Percentiles rank a stretch among this genome's conserved stretches.
Evolutionary conservation across 2,888 invertebrate species (phyloP).

Genomic region (Adelognathus sp.): DNA sequence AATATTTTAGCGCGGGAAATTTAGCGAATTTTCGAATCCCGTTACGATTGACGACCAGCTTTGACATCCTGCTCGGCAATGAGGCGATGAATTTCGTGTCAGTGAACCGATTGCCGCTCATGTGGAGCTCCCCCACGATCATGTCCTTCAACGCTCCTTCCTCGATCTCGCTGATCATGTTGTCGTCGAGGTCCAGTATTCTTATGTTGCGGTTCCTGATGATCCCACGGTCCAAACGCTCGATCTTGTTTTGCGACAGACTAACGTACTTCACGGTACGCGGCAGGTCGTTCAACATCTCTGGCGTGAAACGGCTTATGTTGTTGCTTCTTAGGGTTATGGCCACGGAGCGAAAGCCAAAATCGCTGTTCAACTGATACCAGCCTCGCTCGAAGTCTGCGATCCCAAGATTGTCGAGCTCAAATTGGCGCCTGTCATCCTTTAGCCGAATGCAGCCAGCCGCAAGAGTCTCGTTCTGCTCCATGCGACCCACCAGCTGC

Average conservation of each 20-base stretch:
- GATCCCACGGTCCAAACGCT: conserved; percentile 55
- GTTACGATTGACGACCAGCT: conserved; percentile 60
- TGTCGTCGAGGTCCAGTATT: conserved; percentile 77
- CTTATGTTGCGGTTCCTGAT: conserved; percentile 73
- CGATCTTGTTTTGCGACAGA: conserved; percentile 61
- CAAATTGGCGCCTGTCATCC: conserved; percentile 43
- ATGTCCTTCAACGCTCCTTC: conserved; percentile 76
- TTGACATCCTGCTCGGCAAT: conserved; percentile 63
- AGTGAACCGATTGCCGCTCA: conserved; percentile 61
- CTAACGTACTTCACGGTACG: conserved; percentile 60
- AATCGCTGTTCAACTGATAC: conserved; percentile 65
- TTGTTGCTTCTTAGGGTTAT: conserved; percentile 66
- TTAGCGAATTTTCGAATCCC: conserved; percentile 60
- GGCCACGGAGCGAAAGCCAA: conserved; percentile 27
- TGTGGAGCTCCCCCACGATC: conserved; percentile 66
- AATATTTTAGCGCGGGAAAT: conserved; percentile 55
- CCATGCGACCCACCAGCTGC: conserved; percentile 32
- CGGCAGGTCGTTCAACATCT: conserved; percentile 67
- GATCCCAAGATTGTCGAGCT: conserved; percentile 53
- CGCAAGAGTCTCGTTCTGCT: conserved; percentile 38
- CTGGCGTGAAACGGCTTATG: conserved; percentile 58
- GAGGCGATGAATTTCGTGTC: conserved; percentile 63
- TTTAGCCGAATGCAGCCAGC: conserved; percentile 44
- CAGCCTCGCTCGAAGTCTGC: conserved; percentile 65
- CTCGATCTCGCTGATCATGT: conserved; percentile 77